phyloP scores from a whole-genome alignment of 2,113 vertebrate species.

The Rhineura floridana region DNA sequence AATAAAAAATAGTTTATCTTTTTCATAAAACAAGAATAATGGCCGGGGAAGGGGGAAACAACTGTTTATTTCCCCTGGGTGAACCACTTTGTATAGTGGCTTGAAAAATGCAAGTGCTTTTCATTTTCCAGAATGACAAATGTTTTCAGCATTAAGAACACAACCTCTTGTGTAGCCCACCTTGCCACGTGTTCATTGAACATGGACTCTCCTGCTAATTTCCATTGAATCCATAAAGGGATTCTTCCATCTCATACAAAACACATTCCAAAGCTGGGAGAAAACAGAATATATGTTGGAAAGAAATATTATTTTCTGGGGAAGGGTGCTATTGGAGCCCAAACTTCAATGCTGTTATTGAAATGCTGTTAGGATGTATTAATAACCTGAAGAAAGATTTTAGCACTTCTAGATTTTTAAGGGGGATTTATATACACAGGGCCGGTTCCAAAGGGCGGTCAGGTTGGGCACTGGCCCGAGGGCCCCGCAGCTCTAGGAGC shows the following conservation, averaged over 20 bases:
- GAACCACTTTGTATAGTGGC: background rate
- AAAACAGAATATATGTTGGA: constrained; percentile 11
- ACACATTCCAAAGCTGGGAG: constrained; percentile 11
- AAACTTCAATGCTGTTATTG: background rate
- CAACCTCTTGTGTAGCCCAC: background rate
- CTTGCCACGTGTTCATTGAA: constrained; percentile 2
- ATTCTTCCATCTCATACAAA: constrained; percentile 6
- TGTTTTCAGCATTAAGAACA: constrained; percentile 5
- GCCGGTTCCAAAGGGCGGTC: too few species aligned
- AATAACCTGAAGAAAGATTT: constrained; percentile 14
- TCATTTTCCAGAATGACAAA: background rate
- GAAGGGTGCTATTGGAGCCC: background rate
- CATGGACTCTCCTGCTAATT: background rate
- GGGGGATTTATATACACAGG: constrained; percentile 6
- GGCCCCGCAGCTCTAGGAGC: too few species aligned
- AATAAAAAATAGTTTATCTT: constrained; percentile 8
- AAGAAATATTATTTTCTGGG: constrained; percentile 15
- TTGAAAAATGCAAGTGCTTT: background rate
- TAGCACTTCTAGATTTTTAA: constrained; percentile 17
- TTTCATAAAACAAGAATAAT: constrained; percentile 1
- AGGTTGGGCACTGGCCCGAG: too few species aligned
- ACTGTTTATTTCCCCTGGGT: constrained; percentile 5
- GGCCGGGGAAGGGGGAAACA: background rate
- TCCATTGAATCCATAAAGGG: constrained; percentile 3
- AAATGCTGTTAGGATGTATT: background rate